A percentile compares a stretch with the other conserved stretches of the same genome.
These are phyloP conservation scores for Drosophila truncata DNA, from an alignment of 1,140 invertebrate species.

Conservation along the genomic window DNA sequence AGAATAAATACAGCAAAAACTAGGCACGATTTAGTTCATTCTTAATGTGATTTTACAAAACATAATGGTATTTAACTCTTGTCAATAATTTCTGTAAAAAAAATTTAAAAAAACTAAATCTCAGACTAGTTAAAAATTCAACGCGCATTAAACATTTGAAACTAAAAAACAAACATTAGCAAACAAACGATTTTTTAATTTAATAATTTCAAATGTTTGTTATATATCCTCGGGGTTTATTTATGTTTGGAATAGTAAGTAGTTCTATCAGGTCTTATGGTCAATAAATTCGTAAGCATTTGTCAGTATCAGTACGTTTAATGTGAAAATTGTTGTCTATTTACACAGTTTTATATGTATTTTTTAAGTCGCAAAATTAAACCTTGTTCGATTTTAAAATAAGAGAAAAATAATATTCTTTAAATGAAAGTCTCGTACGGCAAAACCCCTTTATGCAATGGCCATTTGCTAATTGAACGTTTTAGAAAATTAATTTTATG, in stretches of 20 bases:
- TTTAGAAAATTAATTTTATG: no score
- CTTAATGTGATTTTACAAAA: not conserved
- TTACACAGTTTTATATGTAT: constrained; percentile 17
- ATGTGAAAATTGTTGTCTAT: constrained; percentile 20
- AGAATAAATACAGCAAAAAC: not conserved
- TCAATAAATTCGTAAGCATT: constrained; percentile 68
- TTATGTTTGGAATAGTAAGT: constrained; percentile 33
- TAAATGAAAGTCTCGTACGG: not conserved
- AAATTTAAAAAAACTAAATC: constrained; percentile 1
- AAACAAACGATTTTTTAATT: not conserved
- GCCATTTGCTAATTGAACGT: not conserved
- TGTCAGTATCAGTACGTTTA: constrained; percentile 34
- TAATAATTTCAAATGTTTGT: not conserved
- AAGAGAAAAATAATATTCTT: not conserved
- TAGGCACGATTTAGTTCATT: not conserved
- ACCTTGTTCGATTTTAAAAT: not conserved
- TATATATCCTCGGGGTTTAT: constrained; percentile 8
- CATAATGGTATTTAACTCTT: not conserved
- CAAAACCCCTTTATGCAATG: not conserved
- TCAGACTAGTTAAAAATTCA: constrained; percentile 12
- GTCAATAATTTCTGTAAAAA: not conserved
- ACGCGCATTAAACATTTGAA: not conserved
- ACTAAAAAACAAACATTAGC: constrained; percentile 5
- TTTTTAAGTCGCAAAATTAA: not conserved
- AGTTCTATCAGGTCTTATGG: constrained; percentile 65